Conservation (phyloP, 2,113 vertebrate genomes). For the Campylomormyrus tamandua region DNA sequence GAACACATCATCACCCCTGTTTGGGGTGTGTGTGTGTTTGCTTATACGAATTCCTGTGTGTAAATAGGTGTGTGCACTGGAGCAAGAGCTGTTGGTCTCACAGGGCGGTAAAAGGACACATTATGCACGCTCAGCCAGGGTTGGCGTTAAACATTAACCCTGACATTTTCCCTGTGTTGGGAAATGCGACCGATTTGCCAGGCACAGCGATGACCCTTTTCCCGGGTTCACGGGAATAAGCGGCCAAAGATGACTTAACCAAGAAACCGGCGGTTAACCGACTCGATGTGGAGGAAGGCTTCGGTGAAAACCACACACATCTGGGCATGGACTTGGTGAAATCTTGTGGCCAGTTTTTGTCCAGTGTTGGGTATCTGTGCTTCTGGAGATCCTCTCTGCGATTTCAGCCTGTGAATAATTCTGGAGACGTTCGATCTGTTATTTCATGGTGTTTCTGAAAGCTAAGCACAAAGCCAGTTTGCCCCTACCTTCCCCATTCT, state of each 20-base stretch:
- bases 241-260: not conserved
- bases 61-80: not conserved
- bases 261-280: not conserved
- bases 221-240: not conserved
- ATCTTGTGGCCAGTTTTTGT: not conserved
- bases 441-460: not conserved
- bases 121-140: not conserved
- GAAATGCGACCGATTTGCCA: not conserved
- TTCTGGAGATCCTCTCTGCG: not conserved
- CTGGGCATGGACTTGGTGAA: not conserved
- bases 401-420: not conserved
- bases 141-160: slow-evolving; percentile 36
- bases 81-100: not conserved
- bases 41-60: not conserved
- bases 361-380: not conserved
- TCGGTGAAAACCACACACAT: no score
- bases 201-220: not conserved
- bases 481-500: not conserved
- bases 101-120: not conserved
- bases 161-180: not conserved
- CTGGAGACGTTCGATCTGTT: not conserved
- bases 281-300: not conserved
- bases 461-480: not conserved
- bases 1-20: not conserved
- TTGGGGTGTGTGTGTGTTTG: slow-evolving; percentile 12